These are phyloP conservation scores for Hapalemur alaotrensis DNA, from an alignment of 2,797 vertebrate genomes.

Conservation along the genomic window DNA sequence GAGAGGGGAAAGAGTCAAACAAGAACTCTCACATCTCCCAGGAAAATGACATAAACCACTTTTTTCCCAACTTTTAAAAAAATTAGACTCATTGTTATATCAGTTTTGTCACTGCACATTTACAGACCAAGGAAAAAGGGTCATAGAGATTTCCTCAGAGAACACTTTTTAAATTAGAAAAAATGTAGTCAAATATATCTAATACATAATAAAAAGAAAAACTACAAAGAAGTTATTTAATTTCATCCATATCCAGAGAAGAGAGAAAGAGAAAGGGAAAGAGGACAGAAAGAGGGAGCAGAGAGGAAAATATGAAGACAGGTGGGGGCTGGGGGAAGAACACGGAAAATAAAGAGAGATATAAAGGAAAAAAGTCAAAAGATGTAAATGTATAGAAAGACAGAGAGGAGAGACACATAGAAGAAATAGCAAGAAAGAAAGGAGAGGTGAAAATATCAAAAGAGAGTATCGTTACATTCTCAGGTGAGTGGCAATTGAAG, in stretches of 20 bases:
- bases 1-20: neutral
- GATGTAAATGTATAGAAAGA: neutral
- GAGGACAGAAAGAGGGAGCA: neutral
- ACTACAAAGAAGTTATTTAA: neutral
- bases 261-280: neutral
- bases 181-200: neutral
- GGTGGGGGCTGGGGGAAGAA: neutral
- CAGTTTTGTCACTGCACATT: neutral
- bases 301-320: neutral
- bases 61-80: neutral
- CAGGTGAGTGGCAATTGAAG: neutral
- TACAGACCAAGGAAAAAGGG: neutral
- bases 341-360: neutral
- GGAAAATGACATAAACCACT: neutral
- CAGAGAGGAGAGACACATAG: neutral
- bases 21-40: neutral
- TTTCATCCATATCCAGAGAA: neutral
- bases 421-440: neutral
- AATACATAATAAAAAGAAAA: slow-evolving; percentile 11
- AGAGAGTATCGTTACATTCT: neutral
- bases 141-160: neutral
- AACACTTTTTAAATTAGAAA: slow-evolving; percentile 22
- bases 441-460: neutral
- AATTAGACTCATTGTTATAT: neutral
- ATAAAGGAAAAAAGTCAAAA: neutral